Conservation (phyloP, 1,140 invertebrate species). For the Temnothorax curvispinosus region DNA sequence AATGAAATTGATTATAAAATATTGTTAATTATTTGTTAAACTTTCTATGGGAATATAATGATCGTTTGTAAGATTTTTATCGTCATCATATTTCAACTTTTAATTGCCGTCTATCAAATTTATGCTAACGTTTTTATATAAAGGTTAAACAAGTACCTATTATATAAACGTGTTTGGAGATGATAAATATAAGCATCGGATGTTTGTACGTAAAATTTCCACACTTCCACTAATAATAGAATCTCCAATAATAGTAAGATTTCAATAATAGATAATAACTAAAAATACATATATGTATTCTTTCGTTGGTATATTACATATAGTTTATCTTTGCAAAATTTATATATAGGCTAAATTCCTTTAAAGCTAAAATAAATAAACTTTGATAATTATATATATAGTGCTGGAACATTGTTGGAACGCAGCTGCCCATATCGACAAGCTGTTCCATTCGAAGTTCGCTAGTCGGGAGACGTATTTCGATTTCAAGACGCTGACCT, state of each 20-base stretch:
- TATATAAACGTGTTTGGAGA: background rate
- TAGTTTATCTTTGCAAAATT: background rate
- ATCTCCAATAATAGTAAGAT: too few relatives aligned
- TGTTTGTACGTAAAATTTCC: background rate
- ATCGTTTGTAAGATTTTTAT: background rate
- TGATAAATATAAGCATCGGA: conserved; percentile 6
- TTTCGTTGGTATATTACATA: background rate
- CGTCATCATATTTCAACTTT: background rate
- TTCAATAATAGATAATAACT: too few relatives aligned
- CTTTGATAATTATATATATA: conserved; percentile 5
- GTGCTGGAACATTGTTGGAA: background rate
- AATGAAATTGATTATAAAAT: background rate
- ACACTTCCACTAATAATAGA: too few relatives aligned
- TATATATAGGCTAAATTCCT: background rate
- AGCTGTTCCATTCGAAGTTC: conserved; percentile 9
- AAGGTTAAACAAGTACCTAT: background rate
- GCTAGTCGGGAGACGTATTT: conserved; percentile 13
- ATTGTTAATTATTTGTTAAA: background rate
- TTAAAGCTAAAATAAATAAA: background rate
- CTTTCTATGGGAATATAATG: background rate
- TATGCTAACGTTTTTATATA: background rate
- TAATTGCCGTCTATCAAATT: background rate
- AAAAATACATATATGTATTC: too few relatives aligned
- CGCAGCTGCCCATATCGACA: conserved; percentile 4
- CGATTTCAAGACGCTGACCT: background rate